A percentile compares a stretch with the other conserved stretches of the same genome.
Conservation (phyloP, 2,113 vertebrate species). For the Gobiocypris rarus region DNA sequence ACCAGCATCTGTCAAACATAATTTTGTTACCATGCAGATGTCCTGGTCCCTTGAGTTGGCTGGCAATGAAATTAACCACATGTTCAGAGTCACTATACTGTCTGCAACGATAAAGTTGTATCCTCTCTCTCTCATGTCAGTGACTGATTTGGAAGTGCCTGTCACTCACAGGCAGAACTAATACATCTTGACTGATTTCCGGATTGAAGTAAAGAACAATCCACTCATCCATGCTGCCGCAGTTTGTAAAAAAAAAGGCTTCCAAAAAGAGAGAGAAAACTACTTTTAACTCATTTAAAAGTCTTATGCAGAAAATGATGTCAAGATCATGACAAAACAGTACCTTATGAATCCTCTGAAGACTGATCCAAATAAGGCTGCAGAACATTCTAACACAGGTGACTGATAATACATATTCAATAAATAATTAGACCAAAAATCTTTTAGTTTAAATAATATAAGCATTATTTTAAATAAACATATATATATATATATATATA, state of each 20-base stretch:
- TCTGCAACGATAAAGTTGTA: not conserved
- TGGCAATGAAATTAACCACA: not conserved
- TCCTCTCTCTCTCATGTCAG: not conserved
- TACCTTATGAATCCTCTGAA: too few species aligned
- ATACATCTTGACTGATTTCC: not conserved
- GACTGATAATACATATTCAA: too few species aligned
- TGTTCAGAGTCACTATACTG: conserved; percentile 6
- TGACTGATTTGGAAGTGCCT: not conserved
- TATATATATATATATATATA: too few species aligned
- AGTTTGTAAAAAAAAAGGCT: not conserved
- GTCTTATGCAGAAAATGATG: too few species aligned
- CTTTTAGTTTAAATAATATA: too few species aligned
- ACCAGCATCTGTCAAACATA: conserved; percentile 12
- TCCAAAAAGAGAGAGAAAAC: not conserved
- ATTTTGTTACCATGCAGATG: not conserved
- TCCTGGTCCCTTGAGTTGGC: not conserved
- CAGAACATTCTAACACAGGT: too few species aligned
- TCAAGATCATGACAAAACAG: too few species aligned
- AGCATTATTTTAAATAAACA: too few species aligned
- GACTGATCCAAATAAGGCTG: too few species aligned
- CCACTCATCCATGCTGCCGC: not conserved
- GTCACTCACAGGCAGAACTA: not conserved
- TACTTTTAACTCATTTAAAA: not conserved
- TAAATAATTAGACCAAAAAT: too few species aligned
- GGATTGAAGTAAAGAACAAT: not conserved